These are phyloP conservation scores for Nephrotoma appendiculata DNA, from an alignment of 2,888 invertebrate genomes.

Conservation along the genomic window DNA sequence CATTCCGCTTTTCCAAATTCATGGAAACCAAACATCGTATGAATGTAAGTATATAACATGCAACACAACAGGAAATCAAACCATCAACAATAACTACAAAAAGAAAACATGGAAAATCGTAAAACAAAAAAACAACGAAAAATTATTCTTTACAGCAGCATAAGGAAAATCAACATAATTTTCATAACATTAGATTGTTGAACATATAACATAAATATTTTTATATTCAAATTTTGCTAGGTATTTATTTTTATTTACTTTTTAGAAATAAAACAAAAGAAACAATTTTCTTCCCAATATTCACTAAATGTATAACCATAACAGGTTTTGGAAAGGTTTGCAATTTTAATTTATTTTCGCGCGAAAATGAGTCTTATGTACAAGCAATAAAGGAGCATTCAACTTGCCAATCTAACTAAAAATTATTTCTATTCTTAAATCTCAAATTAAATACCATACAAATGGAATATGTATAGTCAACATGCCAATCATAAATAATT, in stretches of 20 bases:
- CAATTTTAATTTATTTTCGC: neutral
- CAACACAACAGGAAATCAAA: neutral
- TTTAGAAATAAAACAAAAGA: neutral
- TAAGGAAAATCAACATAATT: neutral
- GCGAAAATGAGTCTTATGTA: neutral
- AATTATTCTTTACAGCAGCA: neutral
- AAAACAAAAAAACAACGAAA: neutral
- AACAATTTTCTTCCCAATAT: neutral
- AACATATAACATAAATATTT: neutral
- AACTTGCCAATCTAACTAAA: neutral
- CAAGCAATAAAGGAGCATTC: neutral
- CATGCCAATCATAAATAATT: neutral
- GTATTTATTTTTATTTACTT: neutral
- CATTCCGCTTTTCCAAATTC: neutral
- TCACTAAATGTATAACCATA: neutral
- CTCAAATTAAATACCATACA: neutral
- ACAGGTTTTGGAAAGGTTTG: neutral
- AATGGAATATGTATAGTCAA: neutral
- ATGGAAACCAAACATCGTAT: neutral
- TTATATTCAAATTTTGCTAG: neutral
- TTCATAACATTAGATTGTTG: neutral
- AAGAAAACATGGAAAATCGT: neutral
- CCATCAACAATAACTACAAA: neutral
- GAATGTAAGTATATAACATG: neutral
- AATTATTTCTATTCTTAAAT: neutral